Base-by-base conservation (phyloP, 1,140 invertebrate genomes). In the Heliothis virescens region DNA sequence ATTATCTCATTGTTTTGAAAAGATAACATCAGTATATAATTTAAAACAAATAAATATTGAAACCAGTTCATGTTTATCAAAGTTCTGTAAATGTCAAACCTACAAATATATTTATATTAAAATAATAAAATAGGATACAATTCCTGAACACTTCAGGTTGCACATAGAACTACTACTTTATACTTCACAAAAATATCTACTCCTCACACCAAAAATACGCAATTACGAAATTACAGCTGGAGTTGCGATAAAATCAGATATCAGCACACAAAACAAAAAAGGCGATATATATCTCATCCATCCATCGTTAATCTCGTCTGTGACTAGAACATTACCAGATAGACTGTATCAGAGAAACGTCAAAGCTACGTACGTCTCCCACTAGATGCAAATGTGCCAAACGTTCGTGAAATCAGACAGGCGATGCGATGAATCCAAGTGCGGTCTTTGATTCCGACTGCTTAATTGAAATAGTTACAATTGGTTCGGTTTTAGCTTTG, bases 361-460 rank as follows among this genome's bases (percentile, higher is more conserved):
- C 83, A 84, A 83, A 84, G 83, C 71, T 81, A 81, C 65, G 79
- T 79, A 62, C 60, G 60, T 34, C 60, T 63, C 53, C 50, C 62
- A 77, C 73, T 83, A 81, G 76, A 84, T 83, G 81, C 81, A 82
- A 86, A 84, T 83, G 81, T 79, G 73, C 34, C 79, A 75, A 80
- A 71, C 82, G 21, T 29, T 74, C 69, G 41, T 53, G 60, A 71
- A 74, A 53, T 41, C 48, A 73, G 62, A 48, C 16, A 52, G 59
- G 63, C 34, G 55, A 75, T 77, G 48, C 79, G 47, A 47, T 55
- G 53, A 47, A 67, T 67, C 57, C 62, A 53, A 77, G 75, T 81
- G 74, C 79, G 29, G 47, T 29, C 72, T 75, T 75, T 72, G 69
- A 72, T 72, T 21, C 52, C 26, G n/a, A 55, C 26, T 55, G 52